Base-by-base conservation (phyloP, 2,797 vertebrate genomes). In the Cynopterus sphinx region DNA sequence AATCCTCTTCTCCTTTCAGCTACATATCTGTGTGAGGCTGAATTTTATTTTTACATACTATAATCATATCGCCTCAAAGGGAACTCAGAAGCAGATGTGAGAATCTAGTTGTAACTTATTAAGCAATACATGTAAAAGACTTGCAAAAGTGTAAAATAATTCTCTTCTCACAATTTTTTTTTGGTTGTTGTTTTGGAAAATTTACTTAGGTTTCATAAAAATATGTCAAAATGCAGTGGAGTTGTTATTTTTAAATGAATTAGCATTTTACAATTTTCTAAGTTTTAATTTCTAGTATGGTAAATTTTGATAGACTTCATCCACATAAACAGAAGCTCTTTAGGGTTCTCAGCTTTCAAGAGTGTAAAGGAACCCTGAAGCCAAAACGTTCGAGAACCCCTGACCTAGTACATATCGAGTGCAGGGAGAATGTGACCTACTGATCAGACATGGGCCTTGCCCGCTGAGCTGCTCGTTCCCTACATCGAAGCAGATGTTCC, bases 231-330 rank as follows among this genome's bases (percentile, higher is more conserved):
- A 91, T 87, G 7, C 22, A 61, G 15, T 59, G 21, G 43, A 70
- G 26, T 82, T 82, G 41, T 59, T 82, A 51, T 77, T 95, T 83
- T 93, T 12, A 83, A 91, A 57, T 85, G n/a, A 89, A 75, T 81
- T 81, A 57, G 55, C 36, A 33, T 71, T 75, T 94, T 46, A 26
- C 59, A n/a, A 9, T 78, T 78, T 78, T 85, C 68, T 77, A 33
- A 28, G 39, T 59, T 93, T 90, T 68, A 61, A 89, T 74, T 87
- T 93, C 55, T 68, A 77, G 24, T 55, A 31, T 87, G 46, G 15
- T 59, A 85, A 31, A 55, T 71, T 65, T 78, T n/a, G 41, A 33
- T 65, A 75, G 49, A 16, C 77, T 49, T 5, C 87, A 63, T 5
- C 16, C 36, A 43, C 1, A 8, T 55, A 36, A 75, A 49, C 41